Evolutionary conservation across 2,113 vertebrate genomes (phyloP).

Genomic region (Silurus asotus): DNA sequence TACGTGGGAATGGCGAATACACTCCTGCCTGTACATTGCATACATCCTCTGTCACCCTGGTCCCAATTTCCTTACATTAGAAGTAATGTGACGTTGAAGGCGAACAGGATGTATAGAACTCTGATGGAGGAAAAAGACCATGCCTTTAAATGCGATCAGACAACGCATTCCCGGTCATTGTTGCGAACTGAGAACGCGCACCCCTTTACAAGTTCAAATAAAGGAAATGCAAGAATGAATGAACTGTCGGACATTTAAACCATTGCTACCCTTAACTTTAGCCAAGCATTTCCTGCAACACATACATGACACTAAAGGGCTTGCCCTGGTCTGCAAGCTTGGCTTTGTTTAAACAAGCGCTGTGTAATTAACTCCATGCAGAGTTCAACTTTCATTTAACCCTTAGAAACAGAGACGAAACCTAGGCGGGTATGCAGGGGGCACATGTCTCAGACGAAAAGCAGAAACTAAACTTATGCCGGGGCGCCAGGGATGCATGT

Average conservation of each 20-base stretch:
- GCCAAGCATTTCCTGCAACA: slow-evolving; percentile 8
- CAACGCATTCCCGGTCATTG: slow-evolving; percentile 11
- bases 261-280: slow-evolving; percentile 17
- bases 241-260: slow-evolving; percentile 1
- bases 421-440: background rate
- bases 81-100: slow-evolving; percentile 41
- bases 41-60: slow-evolving; percentile 35
- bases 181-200: background rate
- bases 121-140: background rate
- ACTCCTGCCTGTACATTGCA: slow-evolving; percentile 32
- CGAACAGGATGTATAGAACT: slow-evolving; percentile 30
- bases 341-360: background rate
- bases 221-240: slow-evolving; percentile 12
- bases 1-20: background rate
- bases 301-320: slow-evolving; percentile 6
- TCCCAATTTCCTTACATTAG: slow-evolving; percentile 45
- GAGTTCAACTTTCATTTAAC: slow-evolving; percentile 19
- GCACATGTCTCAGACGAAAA: background rate
- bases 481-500: background rate
- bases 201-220: slow-evolving; percentile 4
- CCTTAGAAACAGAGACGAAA: background rate
- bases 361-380: slow-evolving; percentile 33
- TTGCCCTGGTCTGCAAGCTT: slow-evolving; percentile 1
- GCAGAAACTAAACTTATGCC: background rate
- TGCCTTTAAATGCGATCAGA: slow-evolving; percentile 8